Evolutionary conservation across 2,888 invertebrate genomes (phyloP), one percentile per base, ranked within the genome.

Genomic region (Andricus quercusramuli): DNA sequence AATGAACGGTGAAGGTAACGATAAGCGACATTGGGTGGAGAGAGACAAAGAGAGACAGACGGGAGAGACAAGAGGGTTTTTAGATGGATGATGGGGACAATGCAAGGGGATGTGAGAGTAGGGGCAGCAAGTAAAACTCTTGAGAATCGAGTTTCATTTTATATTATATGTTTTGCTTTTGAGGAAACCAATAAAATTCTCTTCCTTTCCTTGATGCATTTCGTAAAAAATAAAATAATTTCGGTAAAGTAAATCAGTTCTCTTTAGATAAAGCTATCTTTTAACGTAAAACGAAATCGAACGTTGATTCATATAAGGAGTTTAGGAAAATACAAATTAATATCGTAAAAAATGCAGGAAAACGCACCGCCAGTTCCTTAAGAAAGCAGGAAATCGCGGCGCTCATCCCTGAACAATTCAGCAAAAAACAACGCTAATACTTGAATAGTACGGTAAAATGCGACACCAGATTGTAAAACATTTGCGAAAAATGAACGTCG

Each of bases 21-120:
- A 65, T 74, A 70, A 65, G 78, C 68, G 79, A 82, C 79, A 83
- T 77, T 80, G 67, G 65, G 70, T 51, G 77, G 79, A 80, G 76
- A 83, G 78, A 59, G 67, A 59, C 77, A 64, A 56, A 65, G 67
- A n/a, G 67, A 77, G 65, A 37, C 59, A n/a, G 79, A 65, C 78
- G 64, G 78, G 68, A 51, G 64, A 77, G 74, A 78, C 77, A 67
- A 68, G 79, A 59, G 68, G 77, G 76, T 74, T 62, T 65, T 17
- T 62, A 64, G 81, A 78, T 79, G 81, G 74, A 76, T 62, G 77
- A 67, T 65, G 68, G 81, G 77, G 51, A 76, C 76, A 77, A n/a
- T 67, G 51, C n/a, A 79, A 70, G 70, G 74, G 64, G 65, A 44
- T 65, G 65, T 41, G 41, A 76, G 51, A 68, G 22, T 51, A 83